phyloP scores from a whole-genome alignment of 2,888 invertebrate genomes.

The Philereme transversata region DNA sequence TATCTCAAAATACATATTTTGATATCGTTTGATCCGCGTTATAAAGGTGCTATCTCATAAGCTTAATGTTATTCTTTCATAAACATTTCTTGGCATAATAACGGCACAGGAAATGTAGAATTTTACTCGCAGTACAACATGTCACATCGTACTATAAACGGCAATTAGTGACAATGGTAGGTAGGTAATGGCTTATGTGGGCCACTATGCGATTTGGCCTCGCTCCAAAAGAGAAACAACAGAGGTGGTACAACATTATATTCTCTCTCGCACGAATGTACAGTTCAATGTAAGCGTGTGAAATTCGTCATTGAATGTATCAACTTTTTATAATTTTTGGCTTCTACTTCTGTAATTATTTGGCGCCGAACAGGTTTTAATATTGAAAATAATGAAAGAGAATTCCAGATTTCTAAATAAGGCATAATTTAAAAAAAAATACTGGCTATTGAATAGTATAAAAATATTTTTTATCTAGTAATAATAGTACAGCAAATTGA shows the following conservation, averaged over 20 bases:
- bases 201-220: slow-evolving; percentile 57
- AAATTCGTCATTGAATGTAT: slow-evolving; percentile 51
- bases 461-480: too few relatives aligned
- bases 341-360: not conserved
- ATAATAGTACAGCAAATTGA: too few relatives aligned
- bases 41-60: too few relatives aligned
- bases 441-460: too few relatives aligned
- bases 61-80: too few relatives aligned
- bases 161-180: slow-evolving; percentile 70
- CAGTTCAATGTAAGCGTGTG: slow-evolving; percentile 37
- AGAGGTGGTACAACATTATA: not conserved
- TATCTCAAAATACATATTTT: too few relatives aligned
- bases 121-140: slow-evolving; percentile 46
- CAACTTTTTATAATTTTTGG: not conserved
- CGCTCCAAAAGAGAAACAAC: slow-evolving; percentile 43
- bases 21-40: too few relatives aligned
- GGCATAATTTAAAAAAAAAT: too few relatives aligned
- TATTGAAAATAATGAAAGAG: too few relatives aligned
- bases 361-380: too few relatives aligned
- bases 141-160: slow-evolving; percentile 58
- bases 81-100: not conserved
- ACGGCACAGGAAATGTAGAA: slow-evolving; percentile 25
- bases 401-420: too few relatives aligned
- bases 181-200: slow-evolving; percentile 62
- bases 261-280: slow-evolving; percentile 17